Conservation (phyloP, 2,797 vertebrate species). For the Monodelphis domestica region DNA sequence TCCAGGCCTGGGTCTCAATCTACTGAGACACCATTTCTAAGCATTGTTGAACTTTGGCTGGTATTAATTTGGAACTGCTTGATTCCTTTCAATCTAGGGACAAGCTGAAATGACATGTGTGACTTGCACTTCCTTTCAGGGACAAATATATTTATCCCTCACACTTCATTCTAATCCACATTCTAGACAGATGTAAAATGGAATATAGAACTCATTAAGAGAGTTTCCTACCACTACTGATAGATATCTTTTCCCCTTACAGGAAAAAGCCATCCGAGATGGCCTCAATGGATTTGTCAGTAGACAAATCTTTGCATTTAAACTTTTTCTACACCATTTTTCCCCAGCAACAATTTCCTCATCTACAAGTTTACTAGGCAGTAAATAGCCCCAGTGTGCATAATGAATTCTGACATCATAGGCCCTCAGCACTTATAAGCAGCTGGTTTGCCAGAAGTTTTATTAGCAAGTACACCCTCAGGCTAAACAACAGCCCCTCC, state of each 20-base stretch:
- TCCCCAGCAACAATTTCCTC: slow-evolving; percentile 85
- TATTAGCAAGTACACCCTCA: slow-evolving; percentile 81
- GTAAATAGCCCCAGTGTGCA: slow-evolving; percentile 82
- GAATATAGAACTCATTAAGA: slow-evolving; percentile 12
- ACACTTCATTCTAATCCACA: not conserved
- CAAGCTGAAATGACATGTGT: not conserved
- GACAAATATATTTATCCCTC: not conserved
- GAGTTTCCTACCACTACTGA: slow-evolving; percentile 61
- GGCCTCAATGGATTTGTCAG: slow-evolving; percentile 69
- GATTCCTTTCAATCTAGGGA: not conserved
- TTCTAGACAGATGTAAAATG: not conserved
- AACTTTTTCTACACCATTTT: slow-evolving; percentile 80
- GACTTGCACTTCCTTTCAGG: not conserved
- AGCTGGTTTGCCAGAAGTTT: slow-evolving; percentile 80
- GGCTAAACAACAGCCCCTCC: slow-evolving; percentile 78
- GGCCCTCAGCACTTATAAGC: slow-evolving; percentile 79
- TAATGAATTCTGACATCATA: slow-evolving; percentile 87
- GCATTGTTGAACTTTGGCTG: not conserved
- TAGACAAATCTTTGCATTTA: slow-evolving; percentile 79
- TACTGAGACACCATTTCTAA: not conserved
- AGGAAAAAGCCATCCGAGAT: slow-evolving; percentile 40
- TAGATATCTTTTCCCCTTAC: slow-evolving; percentile 58
- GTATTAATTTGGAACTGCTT: not conserved
- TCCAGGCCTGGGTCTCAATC: no score
- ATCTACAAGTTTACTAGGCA: slow-evolving; percentile 84